phyloP scores from a whole-genome alignment of 2,888 invertebrate species.

The Cyrtodaria siliqua region DNA sequence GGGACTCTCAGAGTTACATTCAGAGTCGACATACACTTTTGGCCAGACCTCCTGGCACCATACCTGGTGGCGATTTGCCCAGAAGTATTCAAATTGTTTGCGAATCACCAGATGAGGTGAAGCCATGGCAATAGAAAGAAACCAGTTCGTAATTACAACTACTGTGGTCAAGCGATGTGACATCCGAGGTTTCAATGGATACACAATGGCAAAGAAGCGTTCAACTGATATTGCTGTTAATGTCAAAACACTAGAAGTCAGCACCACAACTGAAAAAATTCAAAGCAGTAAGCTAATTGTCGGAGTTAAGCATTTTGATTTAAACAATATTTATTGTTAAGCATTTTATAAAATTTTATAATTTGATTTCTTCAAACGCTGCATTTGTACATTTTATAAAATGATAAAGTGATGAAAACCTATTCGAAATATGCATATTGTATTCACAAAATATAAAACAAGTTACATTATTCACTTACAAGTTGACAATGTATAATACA shows the following conservation, averaged over 20 bases:
- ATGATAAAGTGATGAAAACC: too few relatives aligned
- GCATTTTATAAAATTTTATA: too few relatives aligned
- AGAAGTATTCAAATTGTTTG: slow-evolving; percentile 60
- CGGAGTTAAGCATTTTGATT: too few relatives aligned
- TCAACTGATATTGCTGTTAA: slow-evolving; percentile 81
- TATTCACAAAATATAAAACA: too few relatives aligned
- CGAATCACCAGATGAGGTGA: slow-evolving; percentile 75
- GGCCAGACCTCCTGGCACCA: slow-evolving; percentile 80
- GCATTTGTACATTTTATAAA: too few relatives aligned
- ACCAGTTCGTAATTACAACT: slow-evolving; percentile 71
- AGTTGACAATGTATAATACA: too few relatives aligned
- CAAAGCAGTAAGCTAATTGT: too few relatives aligned
- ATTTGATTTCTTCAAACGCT: too few relatives aligned
- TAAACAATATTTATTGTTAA: too few relatives aligned
- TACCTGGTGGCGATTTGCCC: slow-evolving; percentile 73
- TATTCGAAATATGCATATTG: too few relatives aligned
- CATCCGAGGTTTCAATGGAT: slow-evolving; percentile 75
- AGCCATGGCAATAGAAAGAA: slow-evolving; percentile 70
- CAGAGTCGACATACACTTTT: slow-evolving; percentile 60
- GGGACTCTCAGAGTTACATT: slow-evolving; percentile 53
- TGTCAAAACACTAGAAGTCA: slow-evolving; percentile 79
- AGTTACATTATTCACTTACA: too few relatives aligned
- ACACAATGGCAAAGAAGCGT: slow-evolving; percentile 81
- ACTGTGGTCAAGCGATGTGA: slow-evolving; percentile 47
- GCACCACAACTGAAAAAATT: slow-evolving; percentile 68